Evolutionary conservation across 1,140 invertebrate genomes (phyloP).

Genomic region (Pseudomyrmex pallidus): DNA sequence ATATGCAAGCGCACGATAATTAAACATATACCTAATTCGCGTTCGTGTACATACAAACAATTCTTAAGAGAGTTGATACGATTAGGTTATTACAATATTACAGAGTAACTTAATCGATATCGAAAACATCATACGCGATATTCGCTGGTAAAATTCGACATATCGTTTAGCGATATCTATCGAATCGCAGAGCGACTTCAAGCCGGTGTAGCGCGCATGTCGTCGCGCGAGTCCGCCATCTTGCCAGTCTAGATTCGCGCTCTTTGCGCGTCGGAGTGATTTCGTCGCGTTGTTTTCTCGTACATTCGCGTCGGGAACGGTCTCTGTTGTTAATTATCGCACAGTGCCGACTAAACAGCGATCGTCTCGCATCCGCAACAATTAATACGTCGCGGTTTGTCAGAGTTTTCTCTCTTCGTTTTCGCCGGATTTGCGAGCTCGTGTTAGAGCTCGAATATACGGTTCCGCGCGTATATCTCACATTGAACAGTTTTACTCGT

Average conservation of each 20-base stretch:
- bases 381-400: neutral
- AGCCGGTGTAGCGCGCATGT: neutral
- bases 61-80: no score
- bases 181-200: neutral
- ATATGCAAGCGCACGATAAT: no score
- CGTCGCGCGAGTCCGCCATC: constrained; percentile 14
- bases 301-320: no score
- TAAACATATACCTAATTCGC: no score
- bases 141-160: no score
- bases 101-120: no score
- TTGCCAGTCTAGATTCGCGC: neutral
- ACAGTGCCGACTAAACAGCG: neutral
- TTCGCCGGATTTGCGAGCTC: neutral
- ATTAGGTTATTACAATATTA: no score
- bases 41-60: no score
- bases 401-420: neutral
- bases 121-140: no score
- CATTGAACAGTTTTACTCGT: neutral
- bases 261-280: neutral
- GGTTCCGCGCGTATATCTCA: neutral
- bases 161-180: no score
- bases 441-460: neutral
- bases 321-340: neutral
- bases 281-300: neutral
- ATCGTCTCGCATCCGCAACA: neutral